Conservation (phyloP, 2,797 vertebrate species). For the Epinephelus awoara region DNA sequence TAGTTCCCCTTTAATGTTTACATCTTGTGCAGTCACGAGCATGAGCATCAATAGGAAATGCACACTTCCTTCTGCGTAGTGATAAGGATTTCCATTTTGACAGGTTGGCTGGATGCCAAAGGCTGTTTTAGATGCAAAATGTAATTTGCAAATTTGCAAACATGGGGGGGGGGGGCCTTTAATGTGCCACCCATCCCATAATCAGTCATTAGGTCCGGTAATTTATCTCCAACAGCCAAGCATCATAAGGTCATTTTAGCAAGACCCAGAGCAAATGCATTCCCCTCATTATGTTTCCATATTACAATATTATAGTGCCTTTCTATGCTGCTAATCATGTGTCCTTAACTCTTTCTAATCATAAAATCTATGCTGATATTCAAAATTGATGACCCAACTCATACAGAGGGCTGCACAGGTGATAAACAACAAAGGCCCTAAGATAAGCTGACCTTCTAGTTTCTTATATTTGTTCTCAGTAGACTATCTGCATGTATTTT, state of each 20-base stretch:
- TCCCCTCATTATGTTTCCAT: slow-evolving; percentile 2
- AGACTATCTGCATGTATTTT: neutral
- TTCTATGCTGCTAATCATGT: neutral
- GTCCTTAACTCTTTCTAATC: neutral
- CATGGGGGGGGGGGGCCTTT: neutral
- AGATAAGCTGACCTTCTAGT: neutral
- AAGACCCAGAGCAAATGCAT: slow-evolving; percentile 7
- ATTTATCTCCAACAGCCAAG: slow-evolving; percentile 1
- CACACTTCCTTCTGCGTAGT: too few relatives aligned
- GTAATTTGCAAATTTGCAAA: neutral
- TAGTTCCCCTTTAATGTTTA: too few relatives aligned
- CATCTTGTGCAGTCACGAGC: too few relatives aligned
- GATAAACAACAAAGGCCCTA: neutral
- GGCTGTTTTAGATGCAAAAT: neutral
- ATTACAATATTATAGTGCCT: slow-evolving; percentile 4
- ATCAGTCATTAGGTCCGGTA: slow-evolving; percentile 6
- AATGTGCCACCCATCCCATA: slow-evolving; percentile 18
- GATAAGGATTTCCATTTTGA: too few relatives aligned
- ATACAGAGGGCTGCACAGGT: neutral
- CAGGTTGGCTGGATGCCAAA: neutral
- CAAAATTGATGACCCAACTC: neutral
- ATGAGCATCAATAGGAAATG: too few relatives aligned
- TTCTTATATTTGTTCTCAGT: slow-evolving; percentile 2
- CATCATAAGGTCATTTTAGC: slow-evolving; percentile 8
- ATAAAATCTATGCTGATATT: neutral